A percentile compares a stretch with the other conserved stretches of the same genome.
These are phyloP conservation scores for Lontra canadensis DNA, from an alignment of 2,113 vertebrate genomes.

Conservation along the genomic window DNA sequence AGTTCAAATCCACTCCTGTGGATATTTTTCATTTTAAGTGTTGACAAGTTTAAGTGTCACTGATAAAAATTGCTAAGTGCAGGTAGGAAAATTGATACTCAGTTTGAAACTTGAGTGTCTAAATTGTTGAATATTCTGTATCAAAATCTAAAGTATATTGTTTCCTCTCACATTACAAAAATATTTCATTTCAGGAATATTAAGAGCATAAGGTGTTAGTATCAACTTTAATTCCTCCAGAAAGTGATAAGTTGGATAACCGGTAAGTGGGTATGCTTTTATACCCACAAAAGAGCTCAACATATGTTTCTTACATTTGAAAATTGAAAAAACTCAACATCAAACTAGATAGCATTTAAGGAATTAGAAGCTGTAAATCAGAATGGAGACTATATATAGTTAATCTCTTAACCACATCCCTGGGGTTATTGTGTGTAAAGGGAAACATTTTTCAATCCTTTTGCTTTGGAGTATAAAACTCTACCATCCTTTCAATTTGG, in stretches of 20 bases:
- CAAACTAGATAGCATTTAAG: not conserved
- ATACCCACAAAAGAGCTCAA: not conserved
- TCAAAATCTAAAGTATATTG: not conserved
- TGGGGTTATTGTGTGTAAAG: not conserved
- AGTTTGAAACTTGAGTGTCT: not conserved
- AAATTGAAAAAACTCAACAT: not conserved
- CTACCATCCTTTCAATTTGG: not conserved
- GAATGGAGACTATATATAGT: not conserved
- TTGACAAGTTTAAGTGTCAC: not conserved
- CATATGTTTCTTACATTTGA: not conserved
- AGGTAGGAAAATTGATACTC: not conserved
- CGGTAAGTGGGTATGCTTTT: not conserved
- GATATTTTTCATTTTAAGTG: not conserved
- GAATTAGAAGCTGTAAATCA: not conserved
- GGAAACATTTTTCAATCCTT: not conserved
- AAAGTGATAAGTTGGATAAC: not conserved
- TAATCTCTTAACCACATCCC: not conserved
- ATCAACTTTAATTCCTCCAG: not conserved
- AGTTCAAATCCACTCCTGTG: not conserved
- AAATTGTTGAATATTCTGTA: not conserved
- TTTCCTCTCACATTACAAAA: not conserved
- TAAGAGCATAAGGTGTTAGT: not conserved
- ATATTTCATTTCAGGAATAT: not conserved
- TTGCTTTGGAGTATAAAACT: not conserved
- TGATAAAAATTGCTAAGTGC: not conserved